Evolutionary conservation across 2,797 vertebrate genomes (phyloP), one percentile per base, ranked within the genome.

Genomic region (Neosilurus mollespiculum): DNA sequence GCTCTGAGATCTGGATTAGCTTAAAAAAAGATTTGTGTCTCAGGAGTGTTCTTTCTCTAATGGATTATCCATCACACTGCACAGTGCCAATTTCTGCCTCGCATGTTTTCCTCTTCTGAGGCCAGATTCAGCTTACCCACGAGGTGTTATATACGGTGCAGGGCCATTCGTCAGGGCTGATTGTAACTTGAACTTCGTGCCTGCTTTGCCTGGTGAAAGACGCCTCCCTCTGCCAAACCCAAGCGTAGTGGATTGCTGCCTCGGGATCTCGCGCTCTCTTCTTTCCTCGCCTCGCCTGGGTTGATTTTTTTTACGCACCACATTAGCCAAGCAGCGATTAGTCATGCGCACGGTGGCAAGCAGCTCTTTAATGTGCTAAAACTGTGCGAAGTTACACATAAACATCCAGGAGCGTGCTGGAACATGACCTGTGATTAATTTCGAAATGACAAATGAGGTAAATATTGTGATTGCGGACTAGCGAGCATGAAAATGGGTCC

Each of bases 401-500:
- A 59, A 64, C 84, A 67, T 85, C 64, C 56, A 64, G 16, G 77
- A 51, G 34, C 24, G 26, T 34, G 30, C 65, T 37, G 43, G 15
- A 65, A 71, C 73, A 11, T 78, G 80, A 81, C 80, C 66, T 9
- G 20, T 51, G 79, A 64, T 81, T 85, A 62, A 82, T 70, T 72
- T 9, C 22, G 59, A 15, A 84, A 84, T 65, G 72, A 82, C 56
- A 71, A 72, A 81, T 78, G 75, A 69, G 72, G 80, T 71, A 81
- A 81, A 77, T 81, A 81, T 81, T 85, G 79, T 81, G 84, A 85
- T 70, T 78, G 34, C 84, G 65, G 84, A 49, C 58, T 71, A 69
- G 61, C 30, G 34, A 72, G 80, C 43, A 61, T 78, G 73, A 61
- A 59, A 78, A 61, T 5, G 65, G 26, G 64, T 54, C 49, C 64